Base-by-base conservation (phyloP, 30 jellyfish, hydroid and myxozoan species). In the Turritopsis rubra region DNA sequence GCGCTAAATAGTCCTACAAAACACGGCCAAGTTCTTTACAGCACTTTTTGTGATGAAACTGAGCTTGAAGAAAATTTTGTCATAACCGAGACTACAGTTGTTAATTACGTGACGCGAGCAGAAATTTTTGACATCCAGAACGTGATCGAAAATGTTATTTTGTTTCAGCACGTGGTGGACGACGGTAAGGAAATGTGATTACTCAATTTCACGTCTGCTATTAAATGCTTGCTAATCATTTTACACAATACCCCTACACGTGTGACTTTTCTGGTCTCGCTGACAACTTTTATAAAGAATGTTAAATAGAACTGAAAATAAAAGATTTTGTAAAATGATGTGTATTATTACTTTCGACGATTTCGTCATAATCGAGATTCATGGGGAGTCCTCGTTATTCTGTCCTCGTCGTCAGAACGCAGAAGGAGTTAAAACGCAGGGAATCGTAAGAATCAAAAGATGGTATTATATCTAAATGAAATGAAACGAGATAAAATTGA, bases 101-200 rank as follows among this genome's bases (percentile, higher is more conserved):
- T 68, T 27, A 68, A 68, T 68, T 68, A 68, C 77, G 30, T 68
- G 28, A 27, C 30, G 21, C 28, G 30, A 68, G 28, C 77, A 0
- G 77, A 68, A 27, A 68, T 68, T 68, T 68, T 68, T 68, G 77
- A 68, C 19, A 68, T 68, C 28, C 31, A 68, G 22, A 23, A 68
- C 8, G 30, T 27, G 28, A 27, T 27, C 4, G 77, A 68, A 68
- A 23, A 68, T 27, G 77, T 68, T 23, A 68, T 27, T 68, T 27
- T 68, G 17, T 68, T n/a, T 68, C 77, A 68, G 77, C 77, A 68
- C 19, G 31, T 68, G 73, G 19, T 18, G 28, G 77, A 68, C 19
- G 77, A 68, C 8, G 77, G 77, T 68, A 68, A 68, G 77, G 30
- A 1, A 41, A 41, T 41, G 13, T 13, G 60, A 13, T 41, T 41